A percentile compares a stretch with the other conserved stretches of the same genome.
These are phyloP conservation scores for Philopotamus ludificatus DNA, from an alignment of 1,140 invertebrate genomes.

Conservation along the genomic window DNA sequence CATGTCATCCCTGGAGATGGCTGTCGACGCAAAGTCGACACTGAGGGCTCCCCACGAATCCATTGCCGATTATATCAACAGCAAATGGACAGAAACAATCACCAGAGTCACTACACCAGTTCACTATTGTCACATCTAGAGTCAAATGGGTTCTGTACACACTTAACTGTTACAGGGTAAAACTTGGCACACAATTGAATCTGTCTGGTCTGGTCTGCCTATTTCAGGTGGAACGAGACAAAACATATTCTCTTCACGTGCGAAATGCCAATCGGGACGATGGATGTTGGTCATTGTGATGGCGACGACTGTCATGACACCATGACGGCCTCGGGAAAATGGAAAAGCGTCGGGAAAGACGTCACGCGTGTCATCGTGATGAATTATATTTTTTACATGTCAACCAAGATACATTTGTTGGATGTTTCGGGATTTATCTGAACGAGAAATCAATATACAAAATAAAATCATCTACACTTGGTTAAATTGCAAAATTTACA, in stretches of 20 bases:
- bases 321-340: neutral
- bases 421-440: too few relatives aligned
- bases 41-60: constrained; percentile 65
- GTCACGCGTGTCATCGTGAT: too few relatives aligned
- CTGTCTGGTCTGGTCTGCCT: neutral
- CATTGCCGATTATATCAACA: constrained; percentile 48
- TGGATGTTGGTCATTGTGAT: neutral
- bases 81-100: neutral
- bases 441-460: too few relatives aligned
- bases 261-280: neutral
- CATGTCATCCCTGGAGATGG: constrained; percentile 62
- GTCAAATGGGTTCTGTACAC: neutral
- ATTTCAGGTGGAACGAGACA: neutral
- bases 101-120: neutral
- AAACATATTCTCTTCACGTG: neutral
- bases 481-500: too few relatives aligned
- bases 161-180: neutral
- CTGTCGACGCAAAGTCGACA: constrained; percentile 59
- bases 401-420: too few relatives aligned
- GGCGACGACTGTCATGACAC: neutral
- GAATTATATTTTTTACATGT: too few relatives aligned
- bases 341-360: neutral
- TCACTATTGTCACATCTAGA: neutral
- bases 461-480: too few relatives aligned
- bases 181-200: constrained; percentile 6